A percentile compares a stretch with the other conserved stretches of the same genome.
phyloP scores from a whole-genome alignment of 2,113 vertebrate genomes.

The Diphyllodes magnificus region DNA sequence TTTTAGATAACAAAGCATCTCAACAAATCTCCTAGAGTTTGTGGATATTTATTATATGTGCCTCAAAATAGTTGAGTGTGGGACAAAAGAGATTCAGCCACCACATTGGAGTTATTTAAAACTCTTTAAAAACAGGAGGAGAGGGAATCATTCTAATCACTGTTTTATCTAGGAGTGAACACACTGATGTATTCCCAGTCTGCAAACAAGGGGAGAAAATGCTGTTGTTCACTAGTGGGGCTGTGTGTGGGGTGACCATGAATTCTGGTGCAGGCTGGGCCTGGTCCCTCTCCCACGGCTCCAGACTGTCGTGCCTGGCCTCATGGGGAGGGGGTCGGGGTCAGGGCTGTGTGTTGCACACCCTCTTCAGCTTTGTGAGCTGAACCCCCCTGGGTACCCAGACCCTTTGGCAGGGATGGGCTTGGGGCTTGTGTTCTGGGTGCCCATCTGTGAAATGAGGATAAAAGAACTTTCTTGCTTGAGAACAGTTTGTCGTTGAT shows the following conservation, averaged over 20 bases:
- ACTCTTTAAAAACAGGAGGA: not conserved
- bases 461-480: not conserved
- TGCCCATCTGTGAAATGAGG: not conserved
- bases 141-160: not conserved
- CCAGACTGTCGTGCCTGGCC: not conserved
- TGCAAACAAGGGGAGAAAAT: not conserved
- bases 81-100: not conserved
- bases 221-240: not conserved
- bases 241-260: not conserved
- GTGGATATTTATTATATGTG: not conserved
- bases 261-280: not conserved
- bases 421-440: not conserved
- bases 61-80: not conserved
- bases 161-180: not conserved
- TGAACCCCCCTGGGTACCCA: fast-evolving
- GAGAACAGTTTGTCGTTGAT: not conserved
- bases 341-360: too few species aligned
- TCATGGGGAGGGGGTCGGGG: fast-evolving
- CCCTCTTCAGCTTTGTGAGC: not conserved
- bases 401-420: not conserved
- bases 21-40: not conserved
- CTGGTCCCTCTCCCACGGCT: not conserved
- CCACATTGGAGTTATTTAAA: not conserved
- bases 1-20: not conserved
- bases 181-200: not conserved